Evolutionary conservation across 1,140 invertebrate species (phyloP), one percentile per base, ranked within the genome.

Genomic region (Rhyzopertha dominica): DNA sequence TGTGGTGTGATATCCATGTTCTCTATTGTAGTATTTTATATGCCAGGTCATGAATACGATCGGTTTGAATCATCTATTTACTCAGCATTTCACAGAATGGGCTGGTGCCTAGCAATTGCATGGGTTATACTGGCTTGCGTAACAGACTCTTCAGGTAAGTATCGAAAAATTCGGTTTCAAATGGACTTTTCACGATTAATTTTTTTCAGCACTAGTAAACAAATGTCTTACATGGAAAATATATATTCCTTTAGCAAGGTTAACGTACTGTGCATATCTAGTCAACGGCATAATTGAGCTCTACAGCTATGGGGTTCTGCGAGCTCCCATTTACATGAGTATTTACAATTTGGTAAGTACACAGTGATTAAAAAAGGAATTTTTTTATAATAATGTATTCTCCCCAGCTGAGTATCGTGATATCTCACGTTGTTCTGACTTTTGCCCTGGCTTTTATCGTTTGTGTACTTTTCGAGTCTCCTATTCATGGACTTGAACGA

Each of bases 101-200:
- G 76, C 0, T 85, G 82, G 82, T 75, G 78, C 29, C 61, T 79
- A 10, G 72, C 75, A 2, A 79, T 79, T 31, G 78, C 79, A 0
- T 87, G 84, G 84, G 69, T 85, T 24, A 71, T 86, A 4, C 70
- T 84, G 48, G 80, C 79, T 1, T 85, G 83, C 54, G 74, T 80
- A 39, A 84, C 82, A 40, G 78, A 80, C 8, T 80, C 83, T 59
- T 81, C 81, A 68, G 78, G 82, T 80, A 61, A 40, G 14, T 43
- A 31, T 23, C 22, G 5, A 36, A 16, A 4, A 25, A 46, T 39
- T 43, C 16, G 17, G n/a, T 29, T 26, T 24, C 20, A 36, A 22
- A n/a, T 43, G 19, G n/a, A 20, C 35, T 47, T 34, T 43, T 9
- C 17, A 12, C 19, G 7, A 25, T 10, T 35, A 19, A 16, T 13